Evolutionary conservation across 2,113 vertebrate genomes (phyloP).

Genomic region (Piaya cayana): DNA sequence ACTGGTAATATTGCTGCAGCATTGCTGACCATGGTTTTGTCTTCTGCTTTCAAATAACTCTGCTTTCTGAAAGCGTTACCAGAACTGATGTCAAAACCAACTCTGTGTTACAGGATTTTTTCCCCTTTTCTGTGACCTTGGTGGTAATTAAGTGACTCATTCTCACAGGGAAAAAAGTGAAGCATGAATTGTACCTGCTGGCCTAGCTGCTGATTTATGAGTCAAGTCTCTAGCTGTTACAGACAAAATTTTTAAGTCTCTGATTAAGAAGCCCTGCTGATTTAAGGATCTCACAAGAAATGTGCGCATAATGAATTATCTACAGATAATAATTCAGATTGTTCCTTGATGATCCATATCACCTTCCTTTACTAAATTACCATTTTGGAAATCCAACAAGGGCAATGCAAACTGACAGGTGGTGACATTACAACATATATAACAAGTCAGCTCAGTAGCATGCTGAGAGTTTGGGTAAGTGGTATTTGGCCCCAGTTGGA

Average conservation of each 20-base stretch:
- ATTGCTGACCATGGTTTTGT: not conserved
- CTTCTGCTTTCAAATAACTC: conserved; percentile 2
- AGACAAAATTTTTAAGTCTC: conserved; percentile 70
- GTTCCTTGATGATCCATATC: conserved; percentile 69
- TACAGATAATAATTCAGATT: conserved; percentile 73
- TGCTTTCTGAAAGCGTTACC: conserved; percentile 52
- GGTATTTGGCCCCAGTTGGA: not conserved
- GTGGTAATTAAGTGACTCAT: conserved; percentile 71
- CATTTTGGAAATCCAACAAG: conserved; percentile 47
- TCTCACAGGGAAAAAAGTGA: conserved; percentile 53
- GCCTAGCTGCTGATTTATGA: conserved; percentile 74
- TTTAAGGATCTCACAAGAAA: conserved; percentile 77
- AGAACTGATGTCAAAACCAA: conserved; percentile 35
- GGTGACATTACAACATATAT: not conserved
- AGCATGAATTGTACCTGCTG: conserved; percentile 63
- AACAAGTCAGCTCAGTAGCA: not conserved
- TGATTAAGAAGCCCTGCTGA: conserved; percentile 77
- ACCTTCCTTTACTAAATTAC: conserved; percentile 71
- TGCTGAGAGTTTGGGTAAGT: not conserved
- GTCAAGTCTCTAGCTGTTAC: conserved; percentile 73
- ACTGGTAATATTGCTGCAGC: not conserved
- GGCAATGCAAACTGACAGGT: not conserved
- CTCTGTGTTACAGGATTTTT: conserved; percentile 39
- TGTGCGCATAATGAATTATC: conserved; percentile 77
- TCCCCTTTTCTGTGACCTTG: conserved; percentile 64